phyloP scores from a whole-genome alignment of 2,113 vertebrate genomes.

The Gracilinanus agilis region DNA sequence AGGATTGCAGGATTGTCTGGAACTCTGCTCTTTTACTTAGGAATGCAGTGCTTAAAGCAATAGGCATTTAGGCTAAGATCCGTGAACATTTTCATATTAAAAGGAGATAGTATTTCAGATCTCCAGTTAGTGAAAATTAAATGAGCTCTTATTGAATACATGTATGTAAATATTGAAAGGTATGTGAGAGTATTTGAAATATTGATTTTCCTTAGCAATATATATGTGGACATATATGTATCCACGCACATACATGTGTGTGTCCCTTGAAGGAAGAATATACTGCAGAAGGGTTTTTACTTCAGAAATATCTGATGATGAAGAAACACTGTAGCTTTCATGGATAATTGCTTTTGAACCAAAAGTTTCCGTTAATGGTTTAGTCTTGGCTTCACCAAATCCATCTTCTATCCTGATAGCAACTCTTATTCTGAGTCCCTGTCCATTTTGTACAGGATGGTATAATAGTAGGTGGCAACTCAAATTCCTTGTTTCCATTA shows the following conservation, averaged over 20 bases:
- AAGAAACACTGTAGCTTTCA: neutral
- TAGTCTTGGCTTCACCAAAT: fast-evolving
- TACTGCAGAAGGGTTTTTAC: neutral
- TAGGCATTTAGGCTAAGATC: neutral
- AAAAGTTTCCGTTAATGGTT: neutral
- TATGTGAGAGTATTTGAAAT: neutral
- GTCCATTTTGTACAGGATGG: fast-evolving
- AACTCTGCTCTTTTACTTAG: slow-evolving; percentile 26
- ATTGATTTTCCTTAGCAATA: neutral
- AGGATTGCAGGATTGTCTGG: slow-evolving; percentile 35
- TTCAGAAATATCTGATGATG: neutral
- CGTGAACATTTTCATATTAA: slow-evolving; percentile 22
- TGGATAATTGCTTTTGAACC: neutral
- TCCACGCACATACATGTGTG: neutral
- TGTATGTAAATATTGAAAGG: neutral
- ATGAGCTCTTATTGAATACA: neutral
- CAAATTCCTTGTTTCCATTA: neutral
- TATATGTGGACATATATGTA: neutral
- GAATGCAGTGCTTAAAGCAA: slow-evolving; percentile 10
- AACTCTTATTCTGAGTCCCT: fast-evolving
- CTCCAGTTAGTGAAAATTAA: neutral
- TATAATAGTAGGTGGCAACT: neutral
- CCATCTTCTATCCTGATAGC: fast-evolving
- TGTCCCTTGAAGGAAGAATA: neutral
- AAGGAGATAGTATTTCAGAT: neutral